These are phyloP conservation scores for Thalpophila matura DNA, from an alignment of 2,888 invertebrate genomes.

Conservation along the genomic window DNA sequence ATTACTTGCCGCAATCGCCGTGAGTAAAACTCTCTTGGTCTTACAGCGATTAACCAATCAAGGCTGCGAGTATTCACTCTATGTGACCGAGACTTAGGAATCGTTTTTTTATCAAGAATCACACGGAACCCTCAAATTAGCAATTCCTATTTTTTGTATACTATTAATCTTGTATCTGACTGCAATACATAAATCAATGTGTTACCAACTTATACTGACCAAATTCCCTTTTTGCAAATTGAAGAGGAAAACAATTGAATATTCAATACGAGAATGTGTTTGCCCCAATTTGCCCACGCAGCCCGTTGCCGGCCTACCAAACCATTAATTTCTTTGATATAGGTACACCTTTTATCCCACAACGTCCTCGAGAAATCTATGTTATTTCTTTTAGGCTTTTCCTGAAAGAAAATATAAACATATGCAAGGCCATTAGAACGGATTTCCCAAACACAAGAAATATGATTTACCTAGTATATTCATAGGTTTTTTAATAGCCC, in stretches of 20 bases:
- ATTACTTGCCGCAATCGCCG: no score
- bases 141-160: not conserved
- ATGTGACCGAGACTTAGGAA: no score
- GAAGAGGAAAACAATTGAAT: slow-evolving; percentile 52
- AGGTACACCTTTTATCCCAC: slow-evolving; percentile 47
- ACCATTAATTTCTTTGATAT: slow-evolving; percentile 60
- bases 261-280: slow-evolving; percentile 57
- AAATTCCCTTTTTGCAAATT: slow-evolving; percentile 41
- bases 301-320: slow-evolving; percentile 17
- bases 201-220: slow-evolving; percentile 21
- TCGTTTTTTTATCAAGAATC: not conserved
- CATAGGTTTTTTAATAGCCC: not conserved
- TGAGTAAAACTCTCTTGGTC: no score
- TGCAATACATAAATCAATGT: slow-evolving; percentile 17
- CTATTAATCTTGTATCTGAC: not conserved
- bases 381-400: slow-evolving; percentile 21
- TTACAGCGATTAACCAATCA: no score
- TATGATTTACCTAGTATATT: not conserved
- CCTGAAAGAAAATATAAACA: not conserved
- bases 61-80: no score
- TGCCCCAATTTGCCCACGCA: slow-evolving; percentile 38
- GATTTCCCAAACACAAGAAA: not conserved
- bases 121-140: not conserved
- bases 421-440: not conserved
- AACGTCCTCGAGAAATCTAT: slow-evolving; percentile 16